Base-by-base conservation (phyloP, 2,797 vertebrate species). In the Corythornis leucogaster region DNA sequence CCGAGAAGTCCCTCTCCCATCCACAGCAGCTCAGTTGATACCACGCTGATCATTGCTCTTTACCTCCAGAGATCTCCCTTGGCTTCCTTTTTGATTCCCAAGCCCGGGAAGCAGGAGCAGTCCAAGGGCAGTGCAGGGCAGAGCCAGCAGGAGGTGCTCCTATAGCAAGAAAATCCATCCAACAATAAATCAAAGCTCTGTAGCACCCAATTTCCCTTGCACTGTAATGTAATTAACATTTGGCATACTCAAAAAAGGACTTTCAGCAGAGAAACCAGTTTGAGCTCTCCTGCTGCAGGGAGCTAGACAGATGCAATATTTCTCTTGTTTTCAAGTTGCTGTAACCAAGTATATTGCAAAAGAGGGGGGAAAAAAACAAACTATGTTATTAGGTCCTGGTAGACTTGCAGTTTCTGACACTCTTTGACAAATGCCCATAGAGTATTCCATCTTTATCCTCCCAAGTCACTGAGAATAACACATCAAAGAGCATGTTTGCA, bases 401-500 rank as follows among this genome's bases (percentile, higher is more conserved):
- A 93, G 96, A 93, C 78, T 95, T 93, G 80, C 83, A 94, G 38
- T 95, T 94, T 96, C 88, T 95, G 92, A 89, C 88, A 95, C 95
- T 91, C 92, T 95, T 96, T 93, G 81, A 91, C 71, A 87, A 91
- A 94, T 95, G 92, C 89, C 96, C 91, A 95, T 86, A 77, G 95
- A 97, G 95, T 94, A 96, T 97, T 98, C 96, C 6, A 0, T 95
- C 96, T 96, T 97, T 97, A 97, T 97, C 95, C 97, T 96, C 96
- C 93, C 91, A 95, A 95, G 93, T 97, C 96, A 97, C 97, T 90
- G 89, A 97, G 97, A 97, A 96, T 95, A 97, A 97, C 96, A 98
- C 97, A 98, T 98, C 98, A 98, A 98, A 98, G 98, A 97, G 96
- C 87, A 91, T 89, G 97, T 97, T 96, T 97, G 97, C 97, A 97